Evolutionary conservation across 2,113 vertebrate species (phyloP).

Genomic region (Cinclus cinclus): DNA sequence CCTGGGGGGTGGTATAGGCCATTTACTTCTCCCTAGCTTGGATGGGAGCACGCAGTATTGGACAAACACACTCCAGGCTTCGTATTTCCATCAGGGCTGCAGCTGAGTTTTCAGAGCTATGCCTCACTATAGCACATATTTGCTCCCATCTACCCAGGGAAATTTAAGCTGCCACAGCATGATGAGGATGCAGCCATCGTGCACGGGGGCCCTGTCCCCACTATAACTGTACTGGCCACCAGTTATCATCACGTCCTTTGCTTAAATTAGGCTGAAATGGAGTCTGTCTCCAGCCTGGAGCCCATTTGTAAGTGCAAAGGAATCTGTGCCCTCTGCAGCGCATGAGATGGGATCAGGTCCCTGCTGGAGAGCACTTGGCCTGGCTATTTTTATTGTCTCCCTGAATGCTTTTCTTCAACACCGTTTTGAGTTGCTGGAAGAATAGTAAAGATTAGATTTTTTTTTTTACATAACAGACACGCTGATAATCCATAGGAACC

Average conservation of each 20-base stretch:
- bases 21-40: neutral
- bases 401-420: neutral
- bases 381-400: constrained; percentile 53
- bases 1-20: neutral
- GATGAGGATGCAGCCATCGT: neutral
- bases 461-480: neutral
- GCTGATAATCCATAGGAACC: neutral
- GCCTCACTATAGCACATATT: neutral
- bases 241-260: constrained; percentile 8
- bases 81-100: neutral
- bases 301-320: constrained; percentile 38
- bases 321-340: neutral
- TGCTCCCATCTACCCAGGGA: neutral
- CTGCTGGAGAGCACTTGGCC: constrained; percentile 39
- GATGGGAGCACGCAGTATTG: neutral
- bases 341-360: neutral
- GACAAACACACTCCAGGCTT: neutral
- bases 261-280: constrained; percentile 58
- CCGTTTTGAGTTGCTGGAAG: neutral
- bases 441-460: neutral
- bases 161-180: neutral
- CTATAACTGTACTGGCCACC: neutral
- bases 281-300: constrained; percentile 37
- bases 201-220: neutral
- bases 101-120: neutral